Conservation (phyloP, 1,140 invertebrate genomes). For the Platyura marginata region DNA sequence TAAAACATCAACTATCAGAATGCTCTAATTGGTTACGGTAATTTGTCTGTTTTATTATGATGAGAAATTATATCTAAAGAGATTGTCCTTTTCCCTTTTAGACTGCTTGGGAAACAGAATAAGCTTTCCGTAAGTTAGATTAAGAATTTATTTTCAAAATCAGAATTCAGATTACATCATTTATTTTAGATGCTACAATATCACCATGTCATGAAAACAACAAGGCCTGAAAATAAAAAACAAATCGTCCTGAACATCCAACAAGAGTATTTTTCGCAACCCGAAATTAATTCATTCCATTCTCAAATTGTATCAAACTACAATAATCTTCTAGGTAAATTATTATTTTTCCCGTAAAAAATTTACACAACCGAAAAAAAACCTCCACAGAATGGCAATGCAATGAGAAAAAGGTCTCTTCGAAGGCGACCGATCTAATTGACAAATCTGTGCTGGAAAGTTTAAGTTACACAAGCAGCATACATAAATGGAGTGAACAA, state of each 20-base stretch:
- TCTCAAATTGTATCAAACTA: slow-evolving; percentile 26
- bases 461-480: slow-evolving; percentile 16
- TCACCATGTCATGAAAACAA: slow-evolving; percentile 25
- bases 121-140: slow-evolving; percentile 30
- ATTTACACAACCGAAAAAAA: too few relatives aligned
- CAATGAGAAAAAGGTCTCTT: neutral
- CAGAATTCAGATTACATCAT: slow-evolving; percentile 2
- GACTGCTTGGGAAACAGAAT: slow-evolving; percentile 32
- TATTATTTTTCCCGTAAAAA: too few relatives aligned
- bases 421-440: neutral
- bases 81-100: slow-evolving; percentile 11
- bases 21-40: slow-evolving; percentile 31
- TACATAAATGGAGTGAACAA: slow-evolving; percentile 20
- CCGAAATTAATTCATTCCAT: slow-evolving; percentile 22
- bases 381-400: slow-evolving; percentile 10
- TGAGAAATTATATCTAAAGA: neutral
- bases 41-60: slow-evolving; percentile 8
- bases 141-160: slow-evolving; percentile 1
- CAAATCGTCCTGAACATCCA: slow-evolving; percentile 24
- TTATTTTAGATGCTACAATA: slow-evolving; percentile 32
- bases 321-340: slow-evolving; percentile 30
- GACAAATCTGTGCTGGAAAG: slow-evolving; percentile 15
- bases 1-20: slow-evolving; percentile 27
- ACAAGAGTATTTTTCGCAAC: slow-evolving; percentile 26
- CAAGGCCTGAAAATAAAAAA: slow-evolving; percentile 18